Evolutionary conservation across 1,140 invertebrate species (phyloP), one percentile per base, ranked within the genome.

Genomic region (Chionoecetes opilio): DNA sequence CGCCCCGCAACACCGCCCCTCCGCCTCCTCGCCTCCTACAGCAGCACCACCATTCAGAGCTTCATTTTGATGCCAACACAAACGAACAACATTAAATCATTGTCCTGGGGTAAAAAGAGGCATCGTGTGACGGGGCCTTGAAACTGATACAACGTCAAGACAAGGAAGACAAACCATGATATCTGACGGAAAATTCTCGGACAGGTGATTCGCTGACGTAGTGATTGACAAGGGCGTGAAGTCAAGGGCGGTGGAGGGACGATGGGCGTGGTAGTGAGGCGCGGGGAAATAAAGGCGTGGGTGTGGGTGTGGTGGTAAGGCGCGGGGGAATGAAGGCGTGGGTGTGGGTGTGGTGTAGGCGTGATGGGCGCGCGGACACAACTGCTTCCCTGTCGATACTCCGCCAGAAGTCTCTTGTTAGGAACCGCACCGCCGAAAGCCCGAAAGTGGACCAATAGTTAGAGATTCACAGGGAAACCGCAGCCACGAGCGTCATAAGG

Each of bases 21-120:
- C 41, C 41, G 5, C 41, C 41, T 46, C 41, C 41, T 46, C 46
- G 46, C 63, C 63, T 21, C 53, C 53, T 75, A 9, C 63, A 26
- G 5, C 63, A 26, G 63, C 21, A n/a, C 63, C 21, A 26, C 41
- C 63, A 75, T 75, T 75, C 63, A 75, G 6, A n/a, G 63, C 63
- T 8, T 75, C 63, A 75, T n/a, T n/a, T n/a, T n/a, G n/a, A 75
- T n/a, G 63, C n/a, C 63, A 75, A 75, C 63, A 75, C 63, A 75
- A 75, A 21, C 21, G 21, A 21, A 11, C 11, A 75, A n/a, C 63
- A 17, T 75, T 75, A 26, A 75, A 75, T 75, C n/a, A 46, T 8
- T 46, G 14, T 46, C n/a, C n/a, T n/a, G n/a, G n/a, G n/a, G n/a
- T n/a, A n/a, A n/a, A n/a, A n/a, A n/a, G n/a, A n/a, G n/a, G n/a